Conservation (phyloP, 2,797 vertebrate species). For the Myoxocephalus aenaeus region DNA sequence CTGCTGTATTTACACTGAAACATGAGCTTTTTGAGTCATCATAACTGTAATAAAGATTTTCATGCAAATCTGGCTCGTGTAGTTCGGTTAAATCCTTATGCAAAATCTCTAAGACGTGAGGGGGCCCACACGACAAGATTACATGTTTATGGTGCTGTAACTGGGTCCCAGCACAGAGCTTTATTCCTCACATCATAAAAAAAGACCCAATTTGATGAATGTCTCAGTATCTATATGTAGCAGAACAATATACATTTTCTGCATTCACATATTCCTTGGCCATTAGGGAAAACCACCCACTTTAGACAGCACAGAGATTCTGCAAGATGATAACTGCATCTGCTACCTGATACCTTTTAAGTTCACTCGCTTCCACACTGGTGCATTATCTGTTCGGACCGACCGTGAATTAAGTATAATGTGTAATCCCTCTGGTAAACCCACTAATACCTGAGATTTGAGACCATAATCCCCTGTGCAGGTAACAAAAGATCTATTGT, state of each 20-base stretch:
- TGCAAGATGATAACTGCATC: conserved; percentile 52
- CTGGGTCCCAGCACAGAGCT: conserved; percentile 3
- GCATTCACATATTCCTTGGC: conserved; percentile 39
- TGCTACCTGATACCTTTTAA: conserved; percentile 8
- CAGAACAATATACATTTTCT: conserved; percentile 43
- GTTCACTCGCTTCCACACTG: conserved; percentile 27
- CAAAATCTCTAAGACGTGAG: conserved; percentile 26
- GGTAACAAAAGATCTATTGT: conserved; percentile 73
- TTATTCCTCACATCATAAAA: conserved; percentile 35
- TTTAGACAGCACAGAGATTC: conserved; percentile 44
- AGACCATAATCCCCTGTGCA: conserved; percentile 72
- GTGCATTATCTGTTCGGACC: conserved; percentile 53
- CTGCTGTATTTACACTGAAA: conserved; percentile 25
- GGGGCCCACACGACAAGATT: conserved; percentile 39
- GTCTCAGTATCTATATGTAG: conserved; percentile 18
- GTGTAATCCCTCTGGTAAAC: conserved; percentile 77
- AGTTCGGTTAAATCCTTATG: conserved; percentile 6
- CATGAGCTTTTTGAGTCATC: conserved; percentile 9
- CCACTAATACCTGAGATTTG: conserved; percentile 79
- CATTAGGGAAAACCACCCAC: conserved; percentile 61
- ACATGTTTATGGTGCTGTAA: conserved; percentile 53
- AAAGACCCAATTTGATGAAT: conserved; percentile 32
- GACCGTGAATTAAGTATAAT: conserved; percentile 68
- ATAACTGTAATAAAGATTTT: conserved; percentile 15
- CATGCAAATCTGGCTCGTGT: conserved; percentile 30